Evolutionary conservation across 2,797 vertebrate genomes (phyloP).

Genomic region (Halcyon badia): DNA sequence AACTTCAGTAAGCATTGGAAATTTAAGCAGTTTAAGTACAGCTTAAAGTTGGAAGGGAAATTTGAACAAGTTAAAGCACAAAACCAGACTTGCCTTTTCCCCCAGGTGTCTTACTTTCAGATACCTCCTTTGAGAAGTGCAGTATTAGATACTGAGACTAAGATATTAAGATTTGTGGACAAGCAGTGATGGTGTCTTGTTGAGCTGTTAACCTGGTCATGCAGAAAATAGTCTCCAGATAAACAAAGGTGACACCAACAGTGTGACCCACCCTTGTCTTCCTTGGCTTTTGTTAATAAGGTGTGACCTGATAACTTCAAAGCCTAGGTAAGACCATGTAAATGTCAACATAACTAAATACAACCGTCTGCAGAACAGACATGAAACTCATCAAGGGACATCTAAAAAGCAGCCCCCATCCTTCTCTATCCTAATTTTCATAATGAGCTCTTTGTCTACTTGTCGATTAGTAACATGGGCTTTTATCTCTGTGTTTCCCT

Average conservation of each 20-base stretch:
- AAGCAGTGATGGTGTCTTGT: not conserved
- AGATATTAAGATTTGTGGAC: not conserved
- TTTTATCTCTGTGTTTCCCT: not conserved
- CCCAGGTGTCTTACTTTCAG: not conserved
- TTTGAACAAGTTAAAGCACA: not conserved
- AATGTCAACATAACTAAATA: slow-evolving; percentile 1
- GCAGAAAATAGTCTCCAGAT: slow-evolving; percentile 41
- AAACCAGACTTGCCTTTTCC: not conserved
- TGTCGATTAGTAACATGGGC: not conserved
- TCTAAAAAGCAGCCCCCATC: not conserved
- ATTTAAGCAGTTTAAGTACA: not conserved
- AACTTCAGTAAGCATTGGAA: not conserved
- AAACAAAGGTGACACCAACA: slow-evolving; percentile 46
- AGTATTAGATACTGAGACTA: not conserved
- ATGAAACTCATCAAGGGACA: not conserved
- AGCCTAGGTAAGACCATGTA: not conserved
- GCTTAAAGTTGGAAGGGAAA: not conserved
- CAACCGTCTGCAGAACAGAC: not conserved
- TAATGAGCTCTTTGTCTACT: not conserved
- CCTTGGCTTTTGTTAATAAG: slow-evolving; percentile 33
- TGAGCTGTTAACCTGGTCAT: not conserved
- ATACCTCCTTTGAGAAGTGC: not conserved
- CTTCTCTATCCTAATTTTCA: not conserved
- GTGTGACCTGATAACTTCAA: slow-evolving; percentile 64
- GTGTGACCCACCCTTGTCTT: not conserved